Evolutionary conservation across 2,113 vertebrate species (phyloP).

Genomic region (Anhinga anhinga): DNA sequence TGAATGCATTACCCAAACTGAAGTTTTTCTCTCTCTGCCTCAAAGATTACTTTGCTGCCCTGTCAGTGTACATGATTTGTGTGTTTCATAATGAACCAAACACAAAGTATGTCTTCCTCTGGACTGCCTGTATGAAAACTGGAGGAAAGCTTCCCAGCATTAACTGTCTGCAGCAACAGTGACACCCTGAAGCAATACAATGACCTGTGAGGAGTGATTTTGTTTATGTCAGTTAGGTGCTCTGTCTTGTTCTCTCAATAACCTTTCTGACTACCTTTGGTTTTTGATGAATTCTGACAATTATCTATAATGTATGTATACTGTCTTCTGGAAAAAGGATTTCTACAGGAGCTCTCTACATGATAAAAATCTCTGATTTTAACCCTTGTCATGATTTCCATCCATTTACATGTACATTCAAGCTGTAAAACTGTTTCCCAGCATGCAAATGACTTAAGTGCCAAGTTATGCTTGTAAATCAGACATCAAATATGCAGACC

Average conservation of each 20-base stretch:
- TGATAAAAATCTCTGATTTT: not conserved
- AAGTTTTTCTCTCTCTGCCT: not conserved
- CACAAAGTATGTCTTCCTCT: not conserved
- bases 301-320: not conserved
- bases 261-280: not conserved
- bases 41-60: not conserved
- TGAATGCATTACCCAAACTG: not conserved
- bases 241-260: not conserved
- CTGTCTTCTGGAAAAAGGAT: not conserved
- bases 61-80: not conserved
- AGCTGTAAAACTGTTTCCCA: not conserved
- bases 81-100: not conserved
- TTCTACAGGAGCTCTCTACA: not conserved
- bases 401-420: not conserved
- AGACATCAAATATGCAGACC: conserved; percentile 2
- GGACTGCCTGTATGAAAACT: not conserved
- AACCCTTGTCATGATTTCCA: not conserved
- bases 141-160: not conserved
- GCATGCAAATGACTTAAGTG: not conserved
- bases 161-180: not conserved
- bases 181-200: not conserved
- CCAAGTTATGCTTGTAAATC: conserved; percentile 37
- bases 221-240: not conserved
- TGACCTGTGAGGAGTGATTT: not conserved
- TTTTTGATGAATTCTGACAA: not conserved